These are phyloP conservation scores for Capromys pilorides DNA, from an alignment of 2,797 vertebrate genomes.

Conservation along the genomic window DNA sequence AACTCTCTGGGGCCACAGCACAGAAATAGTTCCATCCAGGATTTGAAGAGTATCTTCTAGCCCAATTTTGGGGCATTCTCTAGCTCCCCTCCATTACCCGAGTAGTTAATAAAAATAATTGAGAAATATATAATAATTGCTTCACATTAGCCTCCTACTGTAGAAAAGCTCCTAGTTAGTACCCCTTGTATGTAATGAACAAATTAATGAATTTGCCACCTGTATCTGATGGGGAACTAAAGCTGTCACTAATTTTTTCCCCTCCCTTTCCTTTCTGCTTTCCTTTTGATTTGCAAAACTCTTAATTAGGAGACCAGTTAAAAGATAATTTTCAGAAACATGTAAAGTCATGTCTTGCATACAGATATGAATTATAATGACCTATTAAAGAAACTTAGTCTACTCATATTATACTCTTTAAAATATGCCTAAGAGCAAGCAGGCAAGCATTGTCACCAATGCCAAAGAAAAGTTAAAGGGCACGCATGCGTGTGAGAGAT, in stretches of 20 bases:
- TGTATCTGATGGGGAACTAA: not conserved
- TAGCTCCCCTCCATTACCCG: not conserved
- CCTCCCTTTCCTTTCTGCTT: not conserved
- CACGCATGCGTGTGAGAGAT: not conserved
- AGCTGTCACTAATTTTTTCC: not conserved
- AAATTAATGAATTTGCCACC: not conserved
- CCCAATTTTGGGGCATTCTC: not conserved
- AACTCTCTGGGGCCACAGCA: not conserved
- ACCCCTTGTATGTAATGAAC: not conserved
- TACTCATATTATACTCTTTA: not conserved
- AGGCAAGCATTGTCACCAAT: not conserved
- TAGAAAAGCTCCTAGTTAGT: not conserved
- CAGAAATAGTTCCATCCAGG: not conserved
- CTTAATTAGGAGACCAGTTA: not conserved
- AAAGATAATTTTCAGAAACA: conserved; percentile 5
- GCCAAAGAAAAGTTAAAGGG: not conserved
- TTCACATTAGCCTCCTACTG: not conserved
- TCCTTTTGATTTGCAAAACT: not conserved
- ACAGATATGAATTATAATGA: not conserved
- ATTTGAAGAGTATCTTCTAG: not conserved
- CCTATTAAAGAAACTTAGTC: not conserved
- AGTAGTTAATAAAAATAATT: conserved; percentile 3
- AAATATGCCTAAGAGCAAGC: not conserved
- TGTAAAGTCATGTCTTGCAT: not conserved
- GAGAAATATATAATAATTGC: not conserved